Conservation (phyloP, 1,140 invertebrate species). For the Pseudoatta argentina region DNA sequence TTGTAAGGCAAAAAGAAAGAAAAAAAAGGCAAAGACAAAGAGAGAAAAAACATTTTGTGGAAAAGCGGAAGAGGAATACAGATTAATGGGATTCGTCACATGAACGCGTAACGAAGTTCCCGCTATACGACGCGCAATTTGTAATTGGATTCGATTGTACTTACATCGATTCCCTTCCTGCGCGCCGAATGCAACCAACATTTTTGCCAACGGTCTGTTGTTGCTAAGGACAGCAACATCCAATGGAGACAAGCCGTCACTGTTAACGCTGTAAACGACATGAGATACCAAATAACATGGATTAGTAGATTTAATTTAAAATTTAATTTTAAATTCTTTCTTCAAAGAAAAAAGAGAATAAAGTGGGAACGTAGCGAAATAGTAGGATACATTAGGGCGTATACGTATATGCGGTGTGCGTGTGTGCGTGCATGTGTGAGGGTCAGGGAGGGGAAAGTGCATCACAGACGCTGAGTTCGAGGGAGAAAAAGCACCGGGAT, state of each 20-base stretch:
- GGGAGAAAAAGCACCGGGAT: no score
- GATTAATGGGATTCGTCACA: slow-evolving; percentile 36
- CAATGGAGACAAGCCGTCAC: slow-evolving; percentile 94
- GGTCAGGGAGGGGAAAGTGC: no score
- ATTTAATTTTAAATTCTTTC: slow-evolving; percentile 10
- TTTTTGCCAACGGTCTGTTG: slow-evolving; percentile 94
- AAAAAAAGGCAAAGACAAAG: neutral
- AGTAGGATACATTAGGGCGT: no score
- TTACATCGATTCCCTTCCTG: slow-evolving; percentile 96
- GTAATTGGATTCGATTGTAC: slow-evolving; percentile 82
- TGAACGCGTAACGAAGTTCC: slow-evolving; percentile 23
- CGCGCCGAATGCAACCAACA: slow-evolving; percentile 95
- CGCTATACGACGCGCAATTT: slow-evolving; percentile 14
- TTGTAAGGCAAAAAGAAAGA: neutral
- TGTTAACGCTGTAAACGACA: slow-evolving; percentile 90
- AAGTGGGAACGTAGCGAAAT: no score
- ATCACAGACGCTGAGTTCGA: no score
- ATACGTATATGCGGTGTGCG: no score
- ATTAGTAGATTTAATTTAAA: neutral
- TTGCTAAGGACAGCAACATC: slow-evolving; percentile 96
- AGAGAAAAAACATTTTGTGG: slow-evolving; percentile 3
- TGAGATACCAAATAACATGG: slow-evolving; percentile 20
- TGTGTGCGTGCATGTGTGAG: no score
- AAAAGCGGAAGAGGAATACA: neutral
- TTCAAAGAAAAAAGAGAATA: neutral